Percentiles rank a stretch among this genome's conserved stretches.
Evolutionary conservation across 2,888 invertebrate genomes (phyloP).

Genomic region (Cacoxenus indagator): DNA sequence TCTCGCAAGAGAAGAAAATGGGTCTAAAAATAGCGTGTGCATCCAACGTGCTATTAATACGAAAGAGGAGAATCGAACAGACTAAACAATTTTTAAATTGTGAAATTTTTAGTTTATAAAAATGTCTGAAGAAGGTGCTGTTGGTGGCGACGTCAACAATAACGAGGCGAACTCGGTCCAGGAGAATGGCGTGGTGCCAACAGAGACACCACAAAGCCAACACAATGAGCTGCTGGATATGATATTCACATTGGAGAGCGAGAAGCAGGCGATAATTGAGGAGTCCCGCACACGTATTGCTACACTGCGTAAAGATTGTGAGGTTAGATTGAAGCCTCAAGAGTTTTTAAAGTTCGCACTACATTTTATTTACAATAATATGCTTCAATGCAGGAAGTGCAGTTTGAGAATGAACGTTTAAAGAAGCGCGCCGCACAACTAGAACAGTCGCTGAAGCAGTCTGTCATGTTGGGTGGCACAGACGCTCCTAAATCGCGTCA

Average conservation of each 20-base stretch:
- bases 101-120: slow-evolving; percentile 29
- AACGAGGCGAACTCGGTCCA: slow-evolving; percentile 36
- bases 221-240: slow-evolving; percentile 68
- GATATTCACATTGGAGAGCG: slow-evolving; percentile 69
- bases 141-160: slow-evolving; percentile 57
- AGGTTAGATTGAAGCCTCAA: slow-evolving; percentile 64
- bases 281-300: slow-evolving; percentile 66
- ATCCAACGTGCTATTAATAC: slow-evolving; percentile 54
- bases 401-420: slow-evolving; percentile 65
- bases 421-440: slow-evolving; percentile 63
- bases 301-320: slow-evolving; percentile 66
- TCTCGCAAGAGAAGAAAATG: slow-evolving; percentile 2
- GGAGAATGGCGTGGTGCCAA: slow-evolving; percentile 24
- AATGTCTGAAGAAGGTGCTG: slow-evolving; percentile 55
- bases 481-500: slow-evolving; percentile 67
- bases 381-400: slow-evolving; percentile 52
- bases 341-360: neutral
- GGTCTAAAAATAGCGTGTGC: slow-evolving; percentile 53
- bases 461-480: slow-evolving; percentile 66
- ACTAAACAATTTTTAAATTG: slow-evolving; percentile 28
- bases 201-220: slow-evolving; percentile 10
- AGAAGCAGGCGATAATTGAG: slow-evolving; percentile 68
- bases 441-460: slow-evolving; percentile 68
- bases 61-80: slow-evolving; percentile 35
- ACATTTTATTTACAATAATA: neutral